These are phyloP conservation scores for Vanacampus margaritifer DNA, from an alignment of 2,113 vertebrate genomes.

Conservation along the genomic window DNA sequence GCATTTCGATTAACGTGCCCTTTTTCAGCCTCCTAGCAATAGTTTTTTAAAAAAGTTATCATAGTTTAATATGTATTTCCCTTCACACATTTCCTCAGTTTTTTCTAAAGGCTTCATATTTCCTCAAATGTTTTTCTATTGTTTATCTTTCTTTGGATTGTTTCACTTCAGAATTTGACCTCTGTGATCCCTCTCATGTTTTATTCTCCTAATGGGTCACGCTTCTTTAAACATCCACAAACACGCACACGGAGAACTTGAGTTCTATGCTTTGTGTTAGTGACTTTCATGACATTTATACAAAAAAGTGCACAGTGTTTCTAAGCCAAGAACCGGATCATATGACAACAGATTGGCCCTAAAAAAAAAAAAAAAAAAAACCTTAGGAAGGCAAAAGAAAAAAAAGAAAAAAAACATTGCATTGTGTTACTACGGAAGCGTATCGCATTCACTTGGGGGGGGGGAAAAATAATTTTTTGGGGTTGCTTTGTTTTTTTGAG, in stretches of 20 bases:
- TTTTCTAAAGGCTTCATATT: conserved; percentile 14
- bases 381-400: neutral
- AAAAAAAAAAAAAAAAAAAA: no score
- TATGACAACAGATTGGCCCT: neutral
- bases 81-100: conserved; percentile 1
- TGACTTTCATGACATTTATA: conserved; percentile 10
- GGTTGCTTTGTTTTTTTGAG: no score
- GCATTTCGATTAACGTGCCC: neutral
- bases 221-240: conserved; percentile 15
- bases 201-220: conserved; percentile 36
- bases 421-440: neutral
- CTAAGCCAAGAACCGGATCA: neutral
- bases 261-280: conserved; percentile 3
- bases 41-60: no score
- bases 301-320: conserved; percentile 2
- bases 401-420: neutral
- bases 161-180: conserved; percentile 20
- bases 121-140: conserved; percentile 24
- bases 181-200: conserved; percentile 30
- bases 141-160: conserved; percentile 10
- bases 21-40: neutral
- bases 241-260: conserved; percentile 19
- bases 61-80: neutral
- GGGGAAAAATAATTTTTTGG: no score
- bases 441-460: no score